phyloP scores from a whole-genome alignment of 2,113 vertebrate genomes.

The Callocephalon fimbriatum region DNA sequence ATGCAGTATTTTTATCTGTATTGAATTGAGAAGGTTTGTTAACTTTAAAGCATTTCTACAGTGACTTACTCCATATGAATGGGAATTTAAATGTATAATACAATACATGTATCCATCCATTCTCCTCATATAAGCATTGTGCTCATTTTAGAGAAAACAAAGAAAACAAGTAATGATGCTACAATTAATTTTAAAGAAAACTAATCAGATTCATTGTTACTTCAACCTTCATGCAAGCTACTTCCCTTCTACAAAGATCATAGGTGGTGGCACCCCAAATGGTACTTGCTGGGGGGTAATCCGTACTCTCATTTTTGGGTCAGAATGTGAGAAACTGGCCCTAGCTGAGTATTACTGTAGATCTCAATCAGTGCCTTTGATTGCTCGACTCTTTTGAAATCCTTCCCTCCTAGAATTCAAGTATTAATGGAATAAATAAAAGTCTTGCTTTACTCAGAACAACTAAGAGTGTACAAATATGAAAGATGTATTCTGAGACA shows the following conservation, averaged over 20 bases:
- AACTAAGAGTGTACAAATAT: background rate
- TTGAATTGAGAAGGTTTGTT: conserved; percentile 15
- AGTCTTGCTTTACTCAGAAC: background rate
- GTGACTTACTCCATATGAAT: background rate
- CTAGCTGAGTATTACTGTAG: background rate
- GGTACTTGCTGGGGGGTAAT: background rate
- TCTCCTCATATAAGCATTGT: background rate
- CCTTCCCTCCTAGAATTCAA: background rate
- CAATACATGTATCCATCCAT: background rate
- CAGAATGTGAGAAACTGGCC: background rate
- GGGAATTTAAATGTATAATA: conserved; percentile 11
- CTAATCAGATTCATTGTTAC: background rate
- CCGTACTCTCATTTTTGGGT: background rate
- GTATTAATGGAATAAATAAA: background rate
- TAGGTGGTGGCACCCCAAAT: background rate
- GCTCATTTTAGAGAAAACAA: conserved; percentile 21
- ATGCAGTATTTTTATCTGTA: conserved; percentile 2
- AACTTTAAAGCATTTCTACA: conserved; percentile 17
- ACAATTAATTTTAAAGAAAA: conserved; percentile 46
- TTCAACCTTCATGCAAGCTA: background rate
- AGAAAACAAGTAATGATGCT: background rate
- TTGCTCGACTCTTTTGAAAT: background rate
- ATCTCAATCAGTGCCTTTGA: background rate
- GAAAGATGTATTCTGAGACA: background rate
- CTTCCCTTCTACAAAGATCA: background rate